Evolutionary conservation across 2,797 vertebrate genomes (phyloP), one percentile per base, ranked within the genome.

Genomic region (Sciurus vulgaris): DNA sequence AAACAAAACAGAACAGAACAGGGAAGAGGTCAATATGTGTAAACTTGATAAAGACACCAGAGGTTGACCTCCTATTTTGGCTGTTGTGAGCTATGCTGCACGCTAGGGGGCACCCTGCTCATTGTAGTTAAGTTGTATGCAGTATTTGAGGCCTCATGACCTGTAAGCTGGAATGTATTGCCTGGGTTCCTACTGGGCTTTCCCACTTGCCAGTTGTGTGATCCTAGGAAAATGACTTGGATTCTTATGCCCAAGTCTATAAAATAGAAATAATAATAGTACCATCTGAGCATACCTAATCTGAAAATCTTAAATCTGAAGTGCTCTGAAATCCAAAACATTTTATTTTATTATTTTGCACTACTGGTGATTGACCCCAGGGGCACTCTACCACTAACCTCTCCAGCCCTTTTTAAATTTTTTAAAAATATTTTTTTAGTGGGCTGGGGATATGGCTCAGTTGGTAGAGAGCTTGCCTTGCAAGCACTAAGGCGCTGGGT

Each of bases 121-220:
- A 0, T 3, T 13, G 6, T 3, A 0, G 5, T 28, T 67, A 61
- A 35, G 49, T 38, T 44, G 70, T 54, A 14, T 22, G 5, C 61
- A 10, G 26, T 38, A 6, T 28, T 4, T 18, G 24, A 86, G 12
- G 15, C 3, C 1, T 13, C 5, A 1, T 3, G 3, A 6, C 59
- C 35, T 56, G 26, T 15, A 35, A 11, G 24, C 56, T 3, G 30
- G 74, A 70, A 49, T 20, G 30, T 9, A 49, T n/a, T 0, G 26
- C 35, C 38, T n/a, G 5, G 33, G 3, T 84, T 61, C 47, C 59
- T 4, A 70, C 70, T 12, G 1, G 8, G 22, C 67, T 78, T 85
- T 73, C 63, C 86, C 20, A 5, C 65, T 63, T 47, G 28, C 0
- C 28, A 14, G 3, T 49, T 74, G 38, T 61, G n/a, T 77, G 41